Conservation (phyloP, 2,888 invertebrate genomes). For the Rhagonycha lutea region DNA sequence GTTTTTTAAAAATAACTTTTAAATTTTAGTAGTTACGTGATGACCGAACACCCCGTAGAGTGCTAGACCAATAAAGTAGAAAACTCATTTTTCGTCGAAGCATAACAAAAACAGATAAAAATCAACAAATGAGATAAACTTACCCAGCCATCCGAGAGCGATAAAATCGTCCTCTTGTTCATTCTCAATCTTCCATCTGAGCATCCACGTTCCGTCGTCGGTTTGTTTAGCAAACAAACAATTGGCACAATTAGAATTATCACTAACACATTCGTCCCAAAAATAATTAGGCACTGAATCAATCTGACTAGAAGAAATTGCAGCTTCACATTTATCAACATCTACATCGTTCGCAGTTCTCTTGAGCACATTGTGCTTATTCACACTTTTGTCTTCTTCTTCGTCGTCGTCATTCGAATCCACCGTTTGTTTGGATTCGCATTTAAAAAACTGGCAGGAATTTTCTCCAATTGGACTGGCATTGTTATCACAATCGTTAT, state of each 20-base stretch:
- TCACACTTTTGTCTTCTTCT: conserved; percentile 20
- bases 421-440: conserved; percentile 40
- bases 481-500: conserved; percentile 28
- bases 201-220: conserved; percentile 48
- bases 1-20: too few species aligned
- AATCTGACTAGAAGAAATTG: conserved; percentile 19
- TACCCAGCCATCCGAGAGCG: conserved; percentile 62
- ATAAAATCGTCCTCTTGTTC: conserved; percentile 60
- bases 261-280: conserved; percentile 7
- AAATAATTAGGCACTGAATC: conserved; percentile 16
- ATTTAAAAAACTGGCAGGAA: conserved; percentile 43
- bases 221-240: conserved; percentile 55
- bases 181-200: conserved; percentile 57
- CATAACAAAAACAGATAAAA: background rate
- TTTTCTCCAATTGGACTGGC: conserved; percentile 34
- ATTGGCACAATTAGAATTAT: conserved; percentile 2
- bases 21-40: background rate
- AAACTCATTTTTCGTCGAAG: background rate
- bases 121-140: conserved; percentile 38
- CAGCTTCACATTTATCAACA: conserved; percentile 21
- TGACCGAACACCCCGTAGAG: background rate
- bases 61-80: background rate
- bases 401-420: conserved; percentile 16
- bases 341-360: conserved; percentile 35
- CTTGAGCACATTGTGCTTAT: conserved; percentile 37